phyloP scores from a whole-genome alignment of 2,888 invertebrate genomes.

The Asteroscopus sphinx region DNA sequence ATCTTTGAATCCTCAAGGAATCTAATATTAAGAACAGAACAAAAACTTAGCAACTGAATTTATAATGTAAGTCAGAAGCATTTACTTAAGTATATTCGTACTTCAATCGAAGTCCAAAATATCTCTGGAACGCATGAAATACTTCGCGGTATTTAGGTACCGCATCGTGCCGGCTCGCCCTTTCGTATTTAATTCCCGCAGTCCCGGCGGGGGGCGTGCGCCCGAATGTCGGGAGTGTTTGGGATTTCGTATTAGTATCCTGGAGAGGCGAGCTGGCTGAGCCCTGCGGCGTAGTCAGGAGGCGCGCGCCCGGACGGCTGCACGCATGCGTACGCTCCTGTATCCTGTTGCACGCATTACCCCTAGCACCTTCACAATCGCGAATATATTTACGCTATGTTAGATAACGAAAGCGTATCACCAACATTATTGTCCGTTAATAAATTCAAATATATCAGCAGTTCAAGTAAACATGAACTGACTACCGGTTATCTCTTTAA shows the following conservation, averaged over 20 bases:
- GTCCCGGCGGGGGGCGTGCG: slow-evolving; percentile 71
- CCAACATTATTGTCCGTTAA: slow-evolving; percentile 4
- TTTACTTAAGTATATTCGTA: slow-evolving; percentile 2
- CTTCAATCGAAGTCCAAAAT: slow-evolving; percentile 38
- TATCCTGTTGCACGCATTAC: slow-evolving; percentile 75
- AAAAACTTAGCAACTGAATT: not conserved
- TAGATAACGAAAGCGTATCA: slow-evolving; percentile 40
- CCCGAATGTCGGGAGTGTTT: slow-evolving; percentile 64
- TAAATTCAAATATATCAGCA: slow-evolving; percentile 9
- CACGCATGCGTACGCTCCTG: slow-evolving; percentile 79
- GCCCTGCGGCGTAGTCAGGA: slow-evolving; percentile 72
- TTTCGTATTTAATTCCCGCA: slow-evolving; percentile 54
- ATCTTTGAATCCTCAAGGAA: not conserved
- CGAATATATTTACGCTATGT: slow-evolving; percentile 45
- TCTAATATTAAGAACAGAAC: slow-evolving; percentile 7
- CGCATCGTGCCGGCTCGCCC: slow-evolving; percentile 41
- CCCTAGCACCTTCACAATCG: slow-evolving; percentile 39
- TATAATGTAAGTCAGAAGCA: not conserved
- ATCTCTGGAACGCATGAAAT: slow-evolving; percentile 43
- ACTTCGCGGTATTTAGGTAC: slow-evolving; percentile 49
- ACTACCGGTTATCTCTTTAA: slow-evolving; percentile 14
- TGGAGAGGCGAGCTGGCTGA: slow-evolving; percentile 58
- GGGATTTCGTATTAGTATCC: slow-evolving; percentile 65
- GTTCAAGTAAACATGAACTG: slow-evolving; percentile 12
- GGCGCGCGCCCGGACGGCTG: slow-evolving; percentile 73